Evolutionary conservation across 2,113 vertebrate genomes (phyloP).

Genomic region (Muntiacus muntjak): DNA sequence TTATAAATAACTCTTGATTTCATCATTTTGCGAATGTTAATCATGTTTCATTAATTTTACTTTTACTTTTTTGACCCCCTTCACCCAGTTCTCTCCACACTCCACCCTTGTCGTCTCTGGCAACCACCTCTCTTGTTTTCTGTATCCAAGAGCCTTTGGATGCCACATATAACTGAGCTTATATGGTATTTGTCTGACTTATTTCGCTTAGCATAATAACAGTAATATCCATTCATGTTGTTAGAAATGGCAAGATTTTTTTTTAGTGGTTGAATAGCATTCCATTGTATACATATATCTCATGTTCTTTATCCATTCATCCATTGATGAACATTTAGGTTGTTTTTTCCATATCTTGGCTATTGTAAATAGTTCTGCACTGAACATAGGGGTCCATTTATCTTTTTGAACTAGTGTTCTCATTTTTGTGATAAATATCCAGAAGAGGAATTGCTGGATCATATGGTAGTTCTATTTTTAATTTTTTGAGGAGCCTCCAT

Average conservation of each 20-base stretch:
- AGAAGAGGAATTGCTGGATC: neutral
- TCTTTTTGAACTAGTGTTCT: neutral
- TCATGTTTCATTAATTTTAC: neutral
- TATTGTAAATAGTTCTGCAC: neutral
- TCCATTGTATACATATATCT: neutral
- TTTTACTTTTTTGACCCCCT: neutral
- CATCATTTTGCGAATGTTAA: neutral
- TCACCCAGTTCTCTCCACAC: neutral
- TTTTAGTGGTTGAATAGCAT: neutral
- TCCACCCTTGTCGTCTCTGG: neutral
- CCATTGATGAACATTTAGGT: neutral
- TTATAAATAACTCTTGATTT: neutral
- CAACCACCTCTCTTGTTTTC: neutral
- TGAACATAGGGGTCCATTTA: neutral
- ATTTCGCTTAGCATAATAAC: neutral
- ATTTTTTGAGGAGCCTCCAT: neutral
- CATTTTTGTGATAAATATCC: neutral
- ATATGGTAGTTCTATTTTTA: neutral
- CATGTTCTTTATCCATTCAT: neutral
- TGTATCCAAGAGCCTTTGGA: neutral
- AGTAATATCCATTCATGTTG: neutral
- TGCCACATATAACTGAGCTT: neutral
- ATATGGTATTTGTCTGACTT: neutral
- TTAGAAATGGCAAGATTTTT: neutral
- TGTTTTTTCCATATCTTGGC: neutral